A percentile compares a stretch with the other conserved stretches of the same genome.
phyloP scores from a whole-genome alignment of 2,797 vertebrate genomes.

The Diglossa cyanea region DNA sequence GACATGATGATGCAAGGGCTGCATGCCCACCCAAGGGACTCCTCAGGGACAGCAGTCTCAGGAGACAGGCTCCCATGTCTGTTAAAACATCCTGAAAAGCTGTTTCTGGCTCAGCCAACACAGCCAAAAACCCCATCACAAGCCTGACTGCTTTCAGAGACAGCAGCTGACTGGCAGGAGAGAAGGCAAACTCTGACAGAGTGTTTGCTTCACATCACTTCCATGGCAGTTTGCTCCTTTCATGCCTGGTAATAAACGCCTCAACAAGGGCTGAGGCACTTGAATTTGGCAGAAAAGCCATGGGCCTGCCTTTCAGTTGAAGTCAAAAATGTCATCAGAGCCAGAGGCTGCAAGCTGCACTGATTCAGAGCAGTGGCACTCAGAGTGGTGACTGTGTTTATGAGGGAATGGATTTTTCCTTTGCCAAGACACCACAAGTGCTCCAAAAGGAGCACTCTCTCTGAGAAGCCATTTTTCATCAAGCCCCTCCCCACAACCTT shows the following conservation, averaged over 20 bases:
- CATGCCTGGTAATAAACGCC: background rate
- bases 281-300: background rate
- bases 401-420: background rate
- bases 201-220: background rate
- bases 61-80: background rate
- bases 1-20: accelerated
- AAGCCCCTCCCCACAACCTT: background rate
- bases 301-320: background rate
- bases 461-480: background rate
- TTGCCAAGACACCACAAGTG: background rate
- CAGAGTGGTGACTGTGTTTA: background rate
- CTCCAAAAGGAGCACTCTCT: background rate
- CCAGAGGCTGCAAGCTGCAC: background rate
- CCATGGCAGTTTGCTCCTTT: background rate
- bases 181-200: background rate
- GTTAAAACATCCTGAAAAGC: background rate
- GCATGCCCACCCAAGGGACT: background rate
- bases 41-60: accelerated
- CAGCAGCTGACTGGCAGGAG: background rate
- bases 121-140: background rate
- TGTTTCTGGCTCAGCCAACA: background rate
- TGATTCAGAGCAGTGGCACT: background rate
- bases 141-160: background rate
- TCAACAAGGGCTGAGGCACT: background rate
- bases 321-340: background rate